These are phyloP conservation scores for Formica exsecta DNA, from an alignment of 1,140 invertebrate species.

Conservation along the genomic window DNA sequence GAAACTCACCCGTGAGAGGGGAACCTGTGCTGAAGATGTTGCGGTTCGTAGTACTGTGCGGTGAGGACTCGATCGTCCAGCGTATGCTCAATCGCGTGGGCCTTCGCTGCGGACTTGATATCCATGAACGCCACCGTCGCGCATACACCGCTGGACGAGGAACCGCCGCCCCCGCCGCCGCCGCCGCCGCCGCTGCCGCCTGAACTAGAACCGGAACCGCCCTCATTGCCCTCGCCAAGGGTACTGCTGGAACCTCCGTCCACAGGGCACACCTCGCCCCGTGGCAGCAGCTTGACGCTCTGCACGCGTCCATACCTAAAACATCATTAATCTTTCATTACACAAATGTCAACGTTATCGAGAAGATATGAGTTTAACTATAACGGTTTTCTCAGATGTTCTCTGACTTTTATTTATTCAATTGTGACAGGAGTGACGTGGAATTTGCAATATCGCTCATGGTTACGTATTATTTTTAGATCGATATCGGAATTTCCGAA, in stretches of 20 bases:
- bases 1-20: conserved; percentile 84
- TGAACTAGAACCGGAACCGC: conserved; percentile 83
- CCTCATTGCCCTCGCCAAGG: conserved; percentile 83
- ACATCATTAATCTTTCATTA: conserved; percentile 68
- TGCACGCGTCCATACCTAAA: conserved; percentile 98
- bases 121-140: conserved; percentile 98
- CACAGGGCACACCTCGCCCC: conserved; percentile 88
- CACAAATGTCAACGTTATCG: conserved; percentile 2
- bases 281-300: conserved; percentile 96
- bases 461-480: background rate
- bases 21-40: conserved; percentile 86
- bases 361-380: background rate
- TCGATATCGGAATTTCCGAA: background rate
- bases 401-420: background rate
- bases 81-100: conserved; percentile 95
- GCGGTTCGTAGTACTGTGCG: conserved; percentile 97
- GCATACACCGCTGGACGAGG: conserved; percentile 88
- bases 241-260: conserved; percentile 84
- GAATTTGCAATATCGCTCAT: background rate
- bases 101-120: conserved; percentile 97
- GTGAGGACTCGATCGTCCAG: conserved; percentile 94
- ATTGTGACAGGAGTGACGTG: background rate
- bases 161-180: conserved; percentile 86
- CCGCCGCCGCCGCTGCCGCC: conserved; percentile 78
- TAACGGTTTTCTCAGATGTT: background rate